A percentile compares a stretch with the other conserved stretches of the same genome.
These are phyloP conservation scores for Hiodon alosoides DNA, from an alignment of 2,113 vertebrate species.

Conservation along the genomic window DNA sequence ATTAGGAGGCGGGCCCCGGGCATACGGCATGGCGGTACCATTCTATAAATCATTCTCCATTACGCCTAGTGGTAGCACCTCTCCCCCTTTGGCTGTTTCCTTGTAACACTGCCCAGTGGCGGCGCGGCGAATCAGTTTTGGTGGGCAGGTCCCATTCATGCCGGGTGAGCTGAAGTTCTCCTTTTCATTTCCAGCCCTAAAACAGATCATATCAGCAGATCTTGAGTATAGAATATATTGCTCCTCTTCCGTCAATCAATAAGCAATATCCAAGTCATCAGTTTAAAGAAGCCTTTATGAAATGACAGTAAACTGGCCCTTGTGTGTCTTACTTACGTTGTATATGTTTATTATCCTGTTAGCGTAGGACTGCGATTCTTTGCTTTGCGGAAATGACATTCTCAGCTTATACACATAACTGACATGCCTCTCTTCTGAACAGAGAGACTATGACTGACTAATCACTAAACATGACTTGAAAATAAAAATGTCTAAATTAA, in stretches of 20 bases:
- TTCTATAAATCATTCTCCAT: constrained; percentile 52
- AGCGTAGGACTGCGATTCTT: background rate
- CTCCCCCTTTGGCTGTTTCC: constrained; percentile 6
- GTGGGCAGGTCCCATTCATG: background rate
- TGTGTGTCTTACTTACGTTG: background rate
- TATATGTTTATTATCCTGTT: background rate
- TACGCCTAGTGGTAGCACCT: constrained; percentile 31
- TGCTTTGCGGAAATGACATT: constrained; percentile 3
- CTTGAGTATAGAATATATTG: no score
- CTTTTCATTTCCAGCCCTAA: background rate
- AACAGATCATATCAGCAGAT: background rate
- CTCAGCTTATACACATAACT: no score
- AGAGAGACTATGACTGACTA: no score
- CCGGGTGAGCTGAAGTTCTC: no score
- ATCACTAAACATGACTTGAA: no score
- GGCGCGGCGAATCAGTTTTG: background rate
- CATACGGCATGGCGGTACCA: constrained; percentile 35
- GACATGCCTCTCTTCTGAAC: no score
- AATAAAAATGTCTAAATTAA: no score
- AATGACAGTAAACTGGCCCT: background rate
- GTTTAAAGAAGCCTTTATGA: background rate
- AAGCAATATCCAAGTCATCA: background rate
- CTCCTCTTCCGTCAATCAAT: no score
- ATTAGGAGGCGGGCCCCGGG: constrained; percentile 43
- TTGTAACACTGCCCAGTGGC: background rate